A percentile compares a stretch with the other conserved stretches of the same genome.
Evolutionary conservation across 2,888 invertebrate species (phyloP).

Genomic region (Pecten maximus): DNA sequence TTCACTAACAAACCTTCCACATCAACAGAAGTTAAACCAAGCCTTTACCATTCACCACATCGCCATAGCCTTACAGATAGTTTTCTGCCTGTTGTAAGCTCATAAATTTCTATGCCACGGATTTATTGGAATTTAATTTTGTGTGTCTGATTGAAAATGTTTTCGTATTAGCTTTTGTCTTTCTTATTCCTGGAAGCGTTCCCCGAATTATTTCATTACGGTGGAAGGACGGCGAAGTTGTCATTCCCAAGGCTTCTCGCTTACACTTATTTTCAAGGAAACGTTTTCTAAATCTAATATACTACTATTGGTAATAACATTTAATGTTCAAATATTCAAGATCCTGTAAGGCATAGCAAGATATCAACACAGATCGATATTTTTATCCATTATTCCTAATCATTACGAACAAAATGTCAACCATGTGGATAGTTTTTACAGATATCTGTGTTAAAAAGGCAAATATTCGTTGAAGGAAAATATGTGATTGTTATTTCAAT

Average conservation of each 20-base stretch:
- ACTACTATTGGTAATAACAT: neutral
- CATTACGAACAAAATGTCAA: neutral
- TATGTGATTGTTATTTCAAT: neutral
- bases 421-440: neutral
- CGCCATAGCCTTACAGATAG: too few species aligned
- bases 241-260: neutral
- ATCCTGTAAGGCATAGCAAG: neutral
- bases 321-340: neutral
- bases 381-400: neutral
- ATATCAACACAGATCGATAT: neutral
- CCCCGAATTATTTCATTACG: neutral
- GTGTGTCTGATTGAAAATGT: neutral
- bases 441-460: neutral
- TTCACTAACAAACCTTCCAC: too few species aligned
- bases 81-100: too few species aligned
- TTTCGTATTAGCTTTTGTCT: neutral
- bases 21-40: too few species aligned
- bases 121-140: conserved; percentile 15
- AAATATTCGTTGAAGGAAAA: neutral
- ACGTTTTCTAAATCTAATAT: neutral
- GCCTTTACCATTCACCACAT: too few species aligned
- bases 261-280: neutral
- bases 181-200: neutral
- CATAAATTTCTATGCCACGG: neutral
- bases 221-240: neutral